phyloP scores from a whole-genome alignment of 2,797 vertebrate genomes.

The Macroramphosus scolopax region DNA sequence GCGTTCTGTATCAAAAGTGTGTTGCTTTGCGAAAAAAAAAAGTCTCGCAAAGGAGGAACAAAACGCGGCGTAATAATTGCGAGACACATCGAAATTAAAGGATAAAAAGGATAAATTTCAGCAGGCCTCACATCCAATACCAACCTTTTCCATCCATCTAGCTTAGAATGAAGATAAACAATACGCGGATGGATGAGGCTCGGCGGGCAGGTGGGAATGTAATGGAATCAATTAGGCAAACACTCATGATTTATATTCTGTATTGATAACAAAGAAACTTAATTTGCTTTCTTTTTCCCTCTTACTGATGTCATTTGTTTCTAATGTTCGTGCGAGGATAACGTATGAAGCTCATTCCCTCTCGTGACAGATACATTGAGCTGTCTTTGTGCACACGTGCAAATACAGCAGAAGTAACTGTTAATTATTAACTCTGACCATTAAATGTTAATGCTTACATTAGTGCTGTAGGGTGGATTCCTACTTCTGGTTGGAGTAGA shows the following conservation, averaged over 20 bases:
- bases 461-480: no score
- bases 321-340: constrained; percentile 49
- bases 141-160: constrained; percentile 43
- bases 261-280: constrained; percentile 60
- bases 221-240: constrained; percentile 76
- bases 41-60: no score
- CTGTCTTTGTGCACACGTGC: constrained; percentile 5
- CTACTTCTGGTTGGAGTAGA: no score
- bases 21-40: constrained; percentile 21
- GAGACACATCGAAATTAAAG: no score
- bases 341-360: constrained; percentile 40
- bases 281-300: constrained; percentile 45
- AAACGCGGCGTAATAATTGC: no score
- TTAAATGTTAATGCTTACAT: constrained; percentile 32
- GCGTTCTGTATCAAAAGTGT: constrained; percentile 31
- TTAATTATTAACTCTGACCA: constrained; percentile 37
- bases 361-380: constrained; percentile 23
- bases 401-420: no score
- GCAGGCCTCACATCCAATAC: constrained; percentile 42
- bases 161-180: constrained; percentile 67
- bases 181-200: constrained; percentile 53
- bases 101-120: constrained; percentile 40
- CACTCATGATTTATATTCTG: constrained; percentile 71
- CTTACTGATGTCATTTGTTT: constrained; percentile 55
- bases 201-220: constrained; percentile 62